Evolutionary conservation across 1,140 invertebrate species (phyloP), one percentile per base, ranked within the genome.

Genomic region (Drosophila malerkotliana): DNA sequence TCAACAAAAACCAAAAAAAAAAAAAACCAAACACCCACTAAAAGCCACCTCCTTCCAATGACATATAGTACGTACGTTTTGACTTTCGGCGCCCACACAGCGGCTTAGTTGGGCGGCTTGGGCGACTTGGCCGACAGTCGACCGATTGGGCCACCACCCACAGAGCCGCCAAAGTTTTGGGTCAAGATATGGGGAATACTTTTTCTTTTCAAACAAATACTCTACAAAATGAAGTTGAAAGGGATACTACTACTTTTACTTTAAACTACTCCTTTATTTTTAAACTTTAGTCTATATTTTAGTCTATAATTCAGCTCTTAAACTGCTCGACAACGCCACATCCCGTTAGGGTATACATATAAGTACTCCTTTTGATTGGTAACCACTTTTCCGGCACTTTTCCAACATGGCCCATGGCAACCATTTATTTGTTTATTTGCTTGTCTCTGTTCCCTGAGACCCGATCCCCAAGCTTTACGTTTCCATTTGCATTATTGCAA

Each of bases 401-500:
- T 48, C 26, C 51, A 21, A 9, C 49, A 24, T 21, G 14, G 30
- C 62, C 64, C 21, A 7, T 14, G 18, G 39, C 49, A 32, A 53
- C 12, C 34, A 41, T 72, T 52, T 57, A 24, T 72, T 69, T 69
- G 44, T 63, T 62, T 73, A 14, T 63, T 73, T 63, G 49, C 10
- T 14, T 45, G 41, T 30, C 28, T 18, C 60, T 34, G 14, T 57
- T 48, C 54, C 34, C 48, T 49, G 41, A 61, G 18, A 52, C 44
- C 44, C 34, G 26, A 28, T 5, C 5, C 26, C 26, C 26, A 6
- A 28, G 60, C 54, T 52, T 63, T 72, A 58, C 47, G 55, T 77
- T 79, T 48, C 56, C 62, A 59, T 73, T 79, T 73, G 77, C 71
- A 61, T 72, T 77, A 77, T 75, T 59, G 61, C 71, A 87, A 85